These are phyloP conservation scores for Perccottus glenii DNA, from an alignment of 2,113 vertebrate genomes.

Conservation along the genomic window DNA sequence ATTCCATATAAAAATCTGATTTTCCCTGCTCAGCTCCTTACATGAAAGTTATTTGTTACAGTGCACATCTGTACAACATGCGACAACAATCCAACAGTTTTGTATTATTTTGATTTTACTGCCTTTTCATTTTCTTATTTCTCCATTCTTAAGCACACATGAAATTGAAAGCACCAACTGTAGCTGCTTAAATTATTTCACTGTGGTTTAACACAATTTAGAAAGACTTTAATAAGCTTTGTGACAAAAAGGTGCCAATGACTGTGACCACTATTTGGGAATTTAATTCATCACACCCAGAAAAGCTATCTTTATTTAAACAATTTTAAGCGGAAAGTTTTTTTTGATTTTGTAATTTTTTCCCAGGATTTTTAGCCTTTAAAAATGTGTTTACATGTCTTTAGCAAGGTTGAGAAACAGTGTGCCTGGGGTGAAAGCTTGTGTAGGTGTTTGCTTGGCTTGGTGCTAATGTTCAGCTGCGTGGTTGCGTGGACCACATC, in stretches of 20 bases:
- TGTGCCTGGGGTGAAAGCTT: constrained; percentile 33
- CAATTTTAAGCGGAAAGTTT: constrained; percentile 14
- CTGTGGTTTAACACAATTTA: constrained; percentile 52
- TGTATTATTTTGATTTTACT: constrained; percentile 36
- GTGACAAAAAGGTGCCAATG: constrained; percentile 48
- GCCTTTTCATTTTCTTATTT: constrained; percentile 38
- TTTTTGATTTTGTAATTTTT: not conserved
- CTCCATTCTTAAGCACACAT: constrained; percentile 31
- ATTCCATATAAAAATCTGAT: constrained; percentile 18
- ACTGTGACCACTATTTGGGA: constrained; percentile 38
- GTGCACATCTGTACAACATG: constrained; percentile 4
- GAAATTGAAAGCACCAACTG: constrained; percentile 49
- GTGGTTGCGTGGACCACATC: constrained; percentile 27
- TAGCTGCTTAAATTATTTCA: constrained; percentile 42
- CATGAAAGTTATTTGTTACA: constrained; percentile 18
- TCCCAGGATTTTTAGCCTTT: constrained; percentile 23
- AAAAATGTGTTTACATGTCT: constrained; percentile 15
- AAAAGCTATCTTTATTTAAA: constrained; percentile 29
- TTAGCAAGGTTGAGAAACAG: constrained; percentile 14
- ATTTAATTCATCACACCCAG: constrained; percentile 43
- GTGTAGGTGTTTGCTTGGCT: constrained; percentile 36
- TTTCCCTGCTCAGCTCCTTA: constrained; percentile 12
- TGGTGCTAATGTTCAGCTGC: constrained; percentile 40
- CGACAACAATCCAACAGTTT: constrained; percentile 17
- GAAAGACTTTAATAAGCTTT: constrained; percentile 44